Evolutionary conservation across 2,797 vertebrate species (phyloP).

Genomic region (Gymnopithys bicolor): DNA sequence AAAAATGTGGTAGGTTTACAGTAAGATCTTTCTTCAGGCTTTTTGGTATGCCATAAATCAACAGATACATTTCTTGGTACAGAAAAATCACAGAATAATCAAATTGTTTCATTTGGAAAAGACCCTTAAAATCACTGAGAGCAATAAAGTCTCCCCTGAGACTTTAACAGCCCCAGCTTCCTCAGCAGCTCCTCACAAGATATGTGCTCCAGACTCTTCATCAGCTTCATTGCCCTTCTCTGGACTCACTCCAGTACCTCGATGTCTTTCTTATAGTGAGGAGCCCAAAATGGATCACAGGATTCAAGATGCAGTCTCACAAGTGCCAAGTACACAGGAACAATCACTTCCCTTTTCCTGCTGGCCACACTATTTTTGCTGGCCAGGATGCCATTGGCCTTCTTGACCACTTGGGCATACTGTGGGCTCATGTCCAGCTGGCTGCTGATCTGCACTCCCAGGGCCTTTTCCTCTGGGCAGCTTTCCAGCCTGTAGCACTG

Average conservation of each 20-base stretch:
- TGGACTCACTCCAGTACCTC: not conserved
- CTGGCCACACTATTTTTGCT: not conserved
- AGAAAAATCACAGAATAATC: not conserved
- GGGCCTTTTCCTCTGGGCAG: not conserved
- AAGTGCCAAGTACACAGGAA: no score
- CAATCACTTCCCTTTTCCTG: not conserved
- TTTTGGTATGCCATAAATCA: not conserved
- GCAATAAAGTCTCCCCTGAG: not conserved
- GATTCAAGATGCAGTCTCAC: not conserved
- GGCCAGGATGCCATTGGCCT: not conserved
- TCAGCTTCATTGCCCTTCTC: not conserved
- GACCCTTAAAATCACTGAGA: not conserved
- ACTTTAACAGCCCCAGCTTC: not conserved
- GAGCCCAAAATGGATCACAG: not conserved
- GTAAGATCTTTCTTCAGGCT: not conserved
- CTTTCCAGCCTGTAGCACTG: not conserved
- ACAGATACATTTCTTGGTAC: not conserved
- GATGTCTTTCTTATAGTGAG: not conserved
- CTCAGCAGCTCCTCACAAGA: not conserved
- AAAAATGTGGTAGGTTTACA: not conserved
- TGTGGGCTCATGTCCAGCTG: fast-evolving
- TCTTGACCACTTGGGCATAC: not conserved
- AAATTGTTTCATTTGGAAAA: not conserved
- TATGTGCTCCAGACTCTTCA: not conserved
- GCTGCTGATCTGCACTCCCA: not conserved